Evolutionary conservation across 23 tunicate species (phyloP).

Genomic region (Phallusia fumigata): DNA sequence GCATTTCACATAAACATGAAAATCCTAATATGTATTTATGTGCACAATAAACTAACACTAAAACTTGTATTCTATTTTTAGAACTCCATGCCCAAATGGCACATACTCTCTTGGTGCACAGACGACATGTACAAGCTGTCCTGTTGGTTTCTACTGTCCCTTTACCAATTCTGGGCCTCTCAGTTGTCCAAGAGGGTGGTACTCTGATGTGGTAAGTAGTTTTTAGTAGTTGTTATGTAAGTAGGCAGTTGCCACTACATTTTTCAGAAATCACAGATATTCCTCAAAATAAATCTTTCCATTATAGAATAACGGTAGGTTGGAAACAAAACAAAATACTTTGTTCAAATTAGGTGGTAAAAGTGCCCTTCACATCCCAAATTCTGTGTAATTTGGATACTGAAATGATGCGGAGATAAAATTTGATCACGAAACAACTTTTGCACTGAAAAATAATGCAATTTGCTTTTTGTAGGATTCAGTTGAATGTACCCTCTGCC

Average conservation of each 20-base stretch:
- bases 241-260: too few relatives aligned
- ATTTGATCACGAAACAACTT: too few relatives aligned
- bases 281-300: neutral
- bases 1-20: too few relatives aligned
- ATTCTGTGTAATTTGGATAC: too few relatives aligned
- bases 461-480: slow-evolving; percentile 12
- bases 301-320: too few relatives aligned
- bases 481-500: slow-evolving; percentile 53
- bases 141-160: slow-evolving; percentile 77
- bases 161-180: slow-evolving; percentile 43
- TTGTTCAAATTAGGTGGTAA: too few relatives aligned
- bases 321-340: neutral
- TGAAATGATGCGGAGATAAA: too few relatives aligned
- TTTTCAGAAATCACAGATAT: too few relatives aligned
- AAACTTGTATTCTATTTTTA: slow-evolving; percentile 6
- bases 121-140: slow-evolving; percentile 53
- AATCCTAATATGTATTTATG: too few relatives aligned
- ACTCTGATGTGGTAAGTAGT: slow-evolving; percentile 35
- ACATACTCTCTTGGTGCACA: slow-evolving; percentile 78
- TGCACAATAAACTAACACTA: too few relatives aligned
- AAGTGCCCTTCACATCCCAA: too few relatives aligned
- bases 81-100: slow-evolving; percentile 57
- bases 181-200: slow-evolving; percentile 63
- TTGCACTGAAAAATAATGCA: neutral
- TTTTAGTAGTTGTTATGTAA: too few relatives aligned